Evolutionary conservation across 2,888 invertebrate species (phyloP).

Genomic region (Tenthredo distinguenda): DNA sequence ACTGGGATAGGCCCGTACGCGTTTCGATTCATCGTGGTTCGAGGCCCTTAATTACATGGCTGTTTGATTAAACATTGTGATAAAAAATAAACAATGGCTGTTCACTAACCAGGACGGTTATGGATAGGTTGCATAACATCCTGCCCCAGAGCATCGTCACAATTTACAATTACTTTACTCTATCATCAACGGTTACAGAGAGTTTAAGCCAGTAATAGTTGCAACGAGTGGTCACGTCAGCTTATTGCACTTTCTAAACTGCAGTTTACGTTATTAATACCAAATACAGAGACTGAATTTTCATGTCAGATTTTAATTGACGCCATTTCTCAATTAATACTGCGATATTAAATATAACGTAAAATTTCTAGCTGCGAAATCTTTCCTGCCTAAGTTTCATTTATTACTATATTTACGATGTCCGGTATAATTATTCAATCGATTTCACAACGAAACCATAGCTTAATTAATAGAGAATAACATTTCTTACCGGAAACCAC

Average conservation of each 20-base stretch:
- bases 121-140: slow-evolving; percentile 61
- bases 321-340: neutral
- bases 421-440: neutral
- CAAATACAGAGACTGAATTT: neutral
- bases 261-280: slow-evolving; percentile 23
- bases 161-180: slow-evolving; percentile 65
- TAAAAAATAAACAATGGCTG: slow-evolving; percentile 15
- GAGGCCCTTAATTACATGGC: neutral
- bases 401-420: neutral
- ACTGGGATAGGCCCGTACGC: neutral
- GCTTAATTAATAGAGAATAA: neutral
- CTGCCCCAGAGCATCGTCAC: slow-evolving; percentile 52
- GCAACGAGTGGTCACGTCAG: slow-evolving; percentile 45
- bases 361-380: neutral
- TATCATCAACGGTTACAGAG: slow-evolving; percentile 61
- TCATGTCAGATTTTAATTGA: neutral
- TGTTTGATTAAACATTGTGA: slow-evolving; percentile 35
- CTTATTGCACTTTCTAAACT: slow-evolving; percentile 59
- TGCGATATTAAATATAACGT: neutral
- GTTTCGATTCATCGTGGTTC: neutral
- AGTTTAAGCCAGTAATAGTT: slow-evolving; percentile 57
- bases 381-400: neutral
- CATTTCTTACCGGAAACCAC: slow-evolving; percentile 91
- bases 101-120: slow-evolving; percentile 42
- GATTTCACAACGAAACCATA: neutral